Conservation (phyloP, 2,797 vertebrate genomes). For the Falco berigora region DNA sequence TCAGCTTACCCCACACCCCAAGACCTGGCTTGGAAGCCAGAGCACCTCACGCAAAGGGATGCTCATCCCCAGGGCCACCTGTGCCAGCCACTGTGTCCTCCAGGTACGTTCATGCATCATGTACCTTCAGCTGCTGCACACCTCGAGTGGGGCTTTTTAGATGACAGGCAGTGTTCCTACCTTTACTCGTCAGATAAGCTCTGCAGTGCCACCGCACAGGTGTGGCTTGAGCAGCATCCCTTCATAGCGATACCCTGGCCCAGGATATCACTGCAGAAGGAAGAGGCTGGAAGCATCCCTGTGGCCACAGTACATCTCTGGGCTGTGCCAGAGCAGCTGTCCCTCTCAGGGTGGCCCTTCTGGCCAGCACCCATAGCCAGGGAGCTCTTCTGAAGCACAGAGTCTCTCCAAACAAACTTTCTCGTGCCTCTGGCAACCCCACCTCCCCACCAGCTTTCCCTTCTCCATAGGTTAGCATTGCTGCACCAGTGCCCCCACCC, state of each 20-base stretch:
- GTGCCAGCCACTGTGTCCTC: neutral
- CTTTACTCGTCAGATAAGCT: neutral
- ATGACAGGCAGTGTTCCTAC: neutral
- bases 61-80: neutral
- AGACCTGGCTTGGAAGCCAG: neutral
- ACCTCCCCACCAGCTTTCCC: neutral
- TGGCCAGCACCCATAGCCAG: neutral
- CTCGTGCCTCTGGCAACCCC: neutral
- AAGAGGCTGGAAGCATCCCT: neutral
- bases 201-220: neutral
- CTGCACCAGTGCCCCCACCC: rapidly evolving
- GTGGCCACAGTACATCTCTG: rapidly evolving
- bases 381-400: neutral
- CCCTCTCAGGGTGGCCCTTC: neutral
- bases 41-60: neutral
- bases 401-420: neutral
- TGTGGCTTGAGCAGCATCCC: neutral
- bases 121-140: neutral
- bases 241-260: rapidly evolving
- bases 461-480: neutral
- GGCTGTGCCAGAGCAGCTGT: neutral
- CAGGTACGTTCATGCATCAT: too few relatives aligned
- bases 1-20: neutral
- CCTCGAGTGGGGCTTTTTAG: neutral
- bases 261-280: neutral